Base-by-base conservation (phyloP, 2,888 invertebrate genomes). In the Lypha dubia region DNA sequence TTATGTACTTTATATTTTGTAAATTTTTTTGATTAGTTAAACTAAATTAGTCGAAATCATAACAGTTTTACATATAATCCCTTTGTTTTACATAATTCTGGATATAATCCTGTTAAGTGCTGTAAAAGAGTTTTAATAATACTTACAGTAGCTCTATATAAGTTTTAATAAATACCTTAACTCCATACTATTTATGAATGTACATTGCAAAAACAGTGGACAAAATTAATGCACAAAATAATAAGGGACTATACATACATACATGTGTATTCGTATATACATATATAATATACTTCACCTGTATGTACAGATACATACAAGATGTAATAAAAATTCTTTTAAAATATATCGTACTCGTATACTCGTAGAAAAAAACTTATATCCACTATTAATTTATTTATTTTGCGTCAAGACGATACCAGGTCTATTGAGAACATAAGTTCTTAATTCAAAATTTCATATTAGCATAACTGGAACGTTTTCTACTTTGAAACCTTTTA, bases 151-250 rank as follows among this genome's bases (percentile, higher is more conserved):
- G 46, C n/a, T 6, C 28, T 58, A 24, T 11, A 13, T 9, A n/a
- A 22, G 7, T 17, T 24, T 38, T 22, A 44, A 24, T 13, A 53
- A 71, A 44, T 41, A 49, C n/a, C 51, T 71, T 53, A 53, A 41
- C 15, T 28, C 38, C 8, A 20, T 41, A 28, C 11, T 46, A 28
- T 17, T 4, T 28, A 28, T 4, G 8, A 49, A 73, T n/a, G 8
- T 58, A 73, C 58, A 65, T 60, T 41, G 0, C 49, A 60, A 70
- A 58, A 74, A 32, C 28, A 53, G 67, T 75, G 74, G 44, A 56
- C 68, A 81, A 60, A 75, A 68, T 46, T 75, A 62, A 53, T 75
- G 80, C 80, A 75, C 35, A 49, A 28, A 13, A 22, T 32, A 15
- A 75, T 53, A 53, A 17, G 35, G 17, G 44, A 22, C 8, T 28